These are phyloP conservation scores for Lepetodrilus schrolli DNA, from an alignment of 2,888 invertebrate genomes.

Conservation along the genomic window DNA sequence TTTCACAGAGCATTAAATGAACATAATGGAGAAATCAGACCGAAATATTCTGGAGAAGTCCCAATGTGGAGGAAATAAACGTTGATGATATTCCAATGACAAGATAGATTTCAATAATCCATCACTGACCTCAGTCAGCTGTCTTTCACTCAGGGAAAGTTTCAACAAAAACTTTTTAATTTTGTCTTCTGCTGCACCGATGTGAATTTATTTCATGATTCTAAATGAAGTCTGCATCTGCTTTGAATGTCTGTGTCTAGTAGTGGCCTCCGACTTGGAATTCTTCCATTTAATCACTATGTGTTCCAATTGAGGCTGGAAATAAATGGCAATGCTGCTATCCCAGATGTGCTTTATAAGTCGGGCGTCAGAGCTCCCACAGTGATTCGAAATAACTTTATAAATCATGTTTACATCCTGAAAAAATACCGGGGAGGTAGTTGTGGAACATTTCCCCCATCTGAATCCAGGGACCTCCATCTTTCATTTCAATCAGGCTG, in stretches of 20 bases:
- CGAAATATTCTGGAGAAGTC: conserved; percentile 21
- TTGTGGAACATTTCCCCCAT: conserved; percentile 2
- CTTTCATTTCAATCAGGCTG: conserved; percentile 19
- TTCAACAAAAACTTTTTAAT: conserved; percentile 26
- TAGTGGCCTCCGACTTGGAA: conserved; percentile 7
- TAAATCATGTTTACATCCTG: not conserved
- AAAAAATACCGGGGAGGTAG: not conserved
- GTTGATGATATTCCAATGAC: conserved; percentile 20
- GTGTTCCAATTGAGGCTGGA: not conserved
- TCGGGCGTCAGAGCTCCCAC: not conserved
- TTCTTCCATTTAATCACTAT: conserved; percentile 11
- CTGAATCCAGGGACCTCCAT: conserved; percentile 13
- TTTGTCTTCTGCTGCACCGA: not conserved
- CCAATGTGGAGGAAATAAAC: conserved; percentile 28
- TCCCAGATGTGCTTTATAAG: not conserved
- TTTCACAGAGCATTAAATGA: conserved; percentile 4
- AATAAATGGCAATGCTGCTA: not conserved
- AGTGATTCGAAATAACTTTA: conserved; percentile 1
- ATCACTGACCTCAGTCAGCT: conserved; percentile 7
- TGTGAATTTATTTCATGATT: conserved; percentile 8
- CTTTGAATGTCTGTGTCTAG: conserved; percentile 4
- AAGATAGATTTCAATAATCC: conserved; percentile 19
- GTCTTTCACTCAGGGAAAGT: conserved; percentile 23
- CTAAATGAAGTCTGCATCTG: not conserved
- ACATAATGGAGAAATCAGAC: conserved; percentile 20